Conservation (phyloP, 1,140 invertebrate genomes). For the Neodiprion virginianus region DNA sequence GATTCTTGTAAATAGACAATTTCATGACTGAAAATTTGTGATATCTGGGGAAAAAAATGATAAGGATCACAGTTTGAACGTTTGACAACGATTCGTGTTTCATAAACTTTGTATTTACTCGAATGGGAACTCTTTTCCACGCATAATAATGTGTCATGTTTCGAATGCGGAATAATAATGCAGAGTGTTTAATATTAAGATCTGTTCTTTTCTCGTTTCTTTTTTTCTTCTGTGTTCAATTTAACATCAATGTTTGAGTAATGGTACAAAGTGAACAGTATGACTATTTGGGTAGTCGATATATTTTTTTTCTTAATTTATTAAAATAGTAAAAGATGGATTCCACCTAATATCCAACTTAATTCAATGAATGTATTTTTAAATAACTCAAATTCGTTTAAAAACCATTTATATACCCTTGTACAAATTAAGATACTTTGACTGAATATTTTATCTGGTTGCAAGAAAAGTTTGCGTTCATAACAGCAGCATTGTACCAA, state of each 20-base stretch:
- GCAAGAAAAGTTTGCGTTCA: not conserved
- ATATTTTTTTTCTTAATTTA: not conserved
- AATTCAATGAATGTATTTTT: not conserved
- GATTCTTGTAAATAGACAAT: not conserved
- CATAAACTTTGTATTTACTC: not conserved
- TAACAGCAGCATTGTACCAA: not conserved
- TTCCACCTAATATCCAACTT: not conserved
- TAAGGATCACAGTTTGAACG: not conserved
- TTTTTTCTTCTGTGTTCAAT: not conserved
- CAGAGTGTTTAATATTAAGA: not conserved
- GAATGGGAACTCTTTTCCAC: not conserved
- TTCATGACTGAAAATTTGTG: constrained; percentile 6
- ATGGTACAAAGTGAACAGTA: not conserved
- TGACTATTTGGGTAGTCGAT: too few relatives aligned
- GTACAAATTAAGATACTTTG: constrained; percentile 6
- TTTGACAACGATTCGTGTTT: not conserved
- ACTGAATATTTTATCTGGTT: constrained; percentile 8
- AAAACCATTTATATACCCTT: not conserved
- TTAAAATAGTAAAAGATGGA: not conserved
- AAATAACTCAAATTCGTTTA: not conserved
- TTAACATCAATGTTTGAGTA: not conserved
- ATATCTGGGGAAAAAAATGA: not conserved
- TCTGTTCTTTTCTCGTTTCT: not conserved
- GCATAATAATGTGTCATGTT: too few relatives aligned
- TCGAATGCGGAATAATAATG: too few relatives aligned